Evolutionary conservation across 2,113 vertebrate genomes (phyloP).

Genomic region (Cnemophilus loriae): DNA sequence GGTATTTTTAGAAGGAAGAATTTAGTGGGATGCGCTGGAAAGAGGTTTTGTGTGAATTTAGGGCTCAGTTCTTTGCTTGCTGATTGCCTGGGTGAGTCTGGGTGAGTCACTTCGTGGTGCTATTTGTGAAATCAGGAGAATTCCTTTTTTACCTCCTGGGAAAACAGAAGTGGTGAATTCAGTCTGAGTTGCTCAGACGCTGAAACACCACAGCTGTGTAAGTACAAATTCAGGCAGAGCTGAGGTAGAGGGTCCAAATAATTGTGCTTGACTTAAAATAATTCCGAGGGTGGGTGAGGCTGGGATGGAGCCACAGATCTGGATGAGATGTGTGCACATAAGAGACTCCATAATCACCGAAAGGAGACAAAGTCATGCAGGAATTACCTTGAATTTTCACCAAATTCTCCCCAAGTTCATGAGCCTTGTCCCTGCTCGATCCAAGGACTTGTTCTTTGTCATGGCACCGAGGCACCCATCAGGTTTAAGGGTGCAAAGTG

Average conservation of each 20-base stretch:
- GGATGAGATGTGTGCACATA: neutral
- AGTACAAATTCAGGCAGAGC: neutral
- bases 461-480: neutral
- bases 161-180: neutral
- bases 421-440: neutral
- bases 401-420: neutral
- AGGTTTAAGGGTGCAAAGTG: neutral
- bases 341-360: neutral
- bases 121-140: neutral
- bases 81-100: neutral
- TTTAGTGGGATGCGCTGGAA: neutral
- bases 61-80: neutral
- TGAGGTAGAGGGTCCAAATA: neutral
- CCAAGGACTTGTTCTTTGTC: neutral
- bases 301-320: neutral
- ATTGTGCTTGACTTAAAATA: neutral
- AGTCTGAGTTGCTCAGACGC: neutral
- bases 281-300: neutral
- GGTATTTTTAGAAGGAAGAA: neutral
- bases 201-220: neutral
- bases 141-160: neutral
- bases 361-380: neutral
- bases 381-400: neutral
- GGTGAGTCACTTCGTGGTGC: neutral
- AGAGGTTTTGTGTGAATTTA: neutral